Conservation (phyloP, 2,797 vertebrate species). For the Rhinella marina region DNA sequence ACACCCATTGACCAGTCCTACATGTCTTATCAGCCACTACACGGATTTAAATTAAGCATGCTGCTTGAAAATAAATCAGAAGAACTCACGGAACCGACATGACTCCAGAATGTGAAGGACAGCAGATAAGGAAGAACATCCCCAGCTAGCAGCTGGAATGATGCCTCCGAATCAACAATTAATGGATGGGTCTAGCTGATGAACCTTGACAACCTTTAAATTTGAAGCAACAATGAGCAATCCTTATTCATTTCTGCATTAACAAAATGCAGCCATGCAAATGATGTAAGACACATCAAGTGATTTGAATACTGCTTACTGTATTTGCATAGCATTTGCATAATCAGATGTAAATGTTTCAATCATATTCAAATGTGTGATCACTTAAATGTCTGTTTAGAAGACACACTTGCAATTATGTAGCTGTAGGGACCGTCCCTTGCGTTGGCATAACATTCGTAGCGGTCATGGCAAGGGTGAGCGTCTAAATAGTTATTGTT, state of each 20-base stretch:
- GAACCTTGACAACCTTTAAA: conserved; percentile 46
- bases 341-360: conserved; percentile 55
- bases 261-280: conserved; percentile 43
- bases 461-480: conserved; percentile 52
- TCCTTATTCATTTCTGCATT: conserved; percentile 42
- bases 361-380: conserved; percentile 51
- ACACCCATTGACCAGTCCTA: conserved; percentile 23
- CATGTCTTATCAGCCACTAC: conserved; percentile 31
- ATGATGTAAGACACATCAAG: conserved; percentile 47
- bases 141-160: neutral
- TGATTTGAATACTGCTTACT: conserved; percentile 56
- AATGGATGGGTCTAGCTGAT: conserved; percentile 41
- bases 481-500: conserved; percentile 12
- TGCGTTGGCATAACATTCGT: conserved; percentile 34
- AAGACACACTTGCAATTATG: conserved; percentile 52
- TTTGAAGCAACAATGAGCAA: conserved; percentile 44
- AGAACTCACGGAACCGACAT: neutral
- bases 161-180: conserved; percentile 20
- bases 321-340: conserved; percentile 52
- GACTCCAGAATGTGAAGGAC: conserved; percentile 29
- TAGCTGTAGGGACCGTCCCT: conserved; percentile 9
- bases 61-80: conserved; percentile 13
- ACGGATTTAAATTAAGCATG: conserved; percentile 21
- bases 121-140: conserved; percentile 38
- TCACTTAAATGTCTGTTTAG: conserved; percentile 57